Conservation (phyloP, 2,797 vertebrate species). For the Crenichthys baileyi region DNA sequence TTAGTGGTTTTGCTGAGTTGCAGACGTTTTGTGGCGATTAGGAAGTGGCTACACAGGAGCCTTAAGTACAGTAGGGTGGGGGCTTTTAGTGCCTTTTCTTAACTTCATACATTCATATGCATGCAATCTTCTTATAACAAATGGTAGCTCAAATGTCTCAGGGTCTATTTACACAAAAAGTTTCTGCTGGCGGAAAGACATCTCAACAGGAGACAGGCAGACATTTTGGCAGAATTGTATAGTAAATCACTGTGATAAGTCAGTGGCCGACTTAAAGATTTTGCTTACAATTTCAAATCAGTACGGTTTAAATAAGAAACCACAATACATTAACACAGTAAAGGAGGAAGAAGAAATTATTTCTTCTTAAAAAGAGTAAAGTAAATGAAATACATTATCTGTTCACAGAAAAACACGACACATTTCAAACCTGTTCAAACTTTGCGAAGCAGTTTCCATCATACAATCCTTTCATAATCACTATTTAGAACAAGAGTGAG, state of each 20-base stretch:
- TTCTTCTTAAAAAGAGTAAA: slow-evolving; percentile 58
- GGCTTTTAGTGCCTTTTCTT: slow-evolving; percentile 60
- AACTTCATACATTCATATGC: slow-evolving; percentile 76
- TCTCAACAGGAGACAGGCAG: slow-evolving; percentile 64
- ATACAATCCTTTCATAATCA: slow-evolving; percentile 32
- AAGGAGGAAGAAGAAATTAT: slow-evolving; percentile 53
- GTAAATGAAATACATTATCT: slow-evolving; percentile 27
- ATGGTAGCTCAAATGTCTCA: slow-evolving; percentile 46
- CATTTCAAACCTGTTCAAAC: slow-evolving; percentile 20
- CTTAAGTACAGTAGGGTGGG: slow-evolving; percentile 17
- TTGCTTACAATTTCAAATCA: slow-evolving; percentile 51
- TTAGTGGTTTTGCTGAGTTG: slow-evolving; percentile 38
- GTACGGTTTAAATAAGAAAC: slow-evolving; percentile 42
- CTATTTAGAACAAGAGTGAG: slow-evolving; percentile 21
- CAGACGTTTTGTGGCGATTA: slow-evolving; percentile 44
- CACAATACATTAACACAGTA: slow-evolving; percentile 58
- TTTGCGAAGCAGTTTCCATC: slow-evolving; percentile 19
- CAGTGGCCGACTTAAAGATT: slow-evolving; percentile 27
- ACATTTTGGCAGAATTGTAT: slow-evolving; percentile 65
- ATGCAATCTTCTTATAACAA: slow-evolving; percentile 68
- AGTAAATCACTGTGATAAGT: slow-evolving; percentile 43
- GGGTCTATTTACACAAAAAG: slow-evolving; percentile 72
- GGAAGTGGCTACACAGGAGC: slow-evolving; percentile 40
- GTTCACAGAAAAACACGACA: slow-evolving; percentile 1
- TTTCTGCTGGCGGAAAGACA: slow-evolving; percentile 42